Evolutionary conservation across 2,113 vertebrate species (phyloP).

Genomic region (Sarotherodon lohbergeri): DNA sequence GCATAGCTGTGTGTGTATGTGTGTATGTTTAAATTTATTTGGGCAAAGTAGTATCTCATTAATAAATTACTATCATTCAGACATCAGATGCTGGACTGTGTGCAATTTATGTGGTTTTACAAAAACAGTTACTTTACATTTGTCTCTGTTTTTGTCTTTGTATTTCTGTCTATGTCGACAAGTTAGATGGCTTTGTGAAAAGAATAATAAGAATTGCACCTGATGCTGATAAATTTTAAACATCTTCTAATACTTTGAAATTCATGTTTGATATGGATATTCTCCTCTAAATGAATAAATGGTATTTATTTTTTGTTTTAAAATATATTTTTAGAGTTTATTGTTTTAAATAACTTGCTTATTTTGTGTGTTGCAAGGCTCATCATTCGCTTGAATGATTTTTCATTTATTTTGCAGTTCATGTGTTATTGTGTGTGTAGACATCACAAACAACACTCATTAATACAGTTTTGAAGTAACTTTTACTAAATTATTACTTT

Average conservation of each 20-base stretch:
- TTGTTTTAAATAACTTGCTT: neutral
- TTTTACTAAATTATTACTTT: neutral
- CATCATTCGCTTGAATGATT: neutral
- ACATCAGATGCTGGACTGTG: neutral
- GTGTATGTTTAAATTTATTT: neutral
- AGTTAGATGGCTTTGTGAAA: neutral
- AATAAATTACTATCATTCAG: neutral
- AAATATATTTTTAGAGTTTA: neutral
- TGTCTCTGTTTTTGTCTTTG: neutral
- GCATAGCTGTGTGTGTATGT: neutral
- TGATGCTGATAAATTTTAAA: neutral
- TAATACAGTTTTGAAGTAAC: neutral
- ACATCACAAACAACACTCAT: neutral
- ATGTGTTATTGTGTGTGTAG: neutral
- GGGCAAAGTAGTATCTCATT: neutral
- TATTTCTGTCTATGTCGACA: neutral
- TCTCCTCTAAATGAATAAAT: neutral
- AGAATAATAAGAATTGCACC: neutral
- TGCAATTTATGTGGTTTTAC: neutral
- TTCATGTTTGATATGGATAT: neutral
- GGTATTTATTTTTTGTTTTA: neutral
- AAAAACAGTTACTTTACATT: neutral
- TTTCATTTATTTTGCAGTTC: neutral
- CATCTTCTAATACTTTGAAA: accelerated
- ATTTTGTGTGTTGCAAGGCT: neutral